phyloP scores from a whole-genome alignment of 2,113 vertebrate species.

The Pteruthius melanotis region DNA sequence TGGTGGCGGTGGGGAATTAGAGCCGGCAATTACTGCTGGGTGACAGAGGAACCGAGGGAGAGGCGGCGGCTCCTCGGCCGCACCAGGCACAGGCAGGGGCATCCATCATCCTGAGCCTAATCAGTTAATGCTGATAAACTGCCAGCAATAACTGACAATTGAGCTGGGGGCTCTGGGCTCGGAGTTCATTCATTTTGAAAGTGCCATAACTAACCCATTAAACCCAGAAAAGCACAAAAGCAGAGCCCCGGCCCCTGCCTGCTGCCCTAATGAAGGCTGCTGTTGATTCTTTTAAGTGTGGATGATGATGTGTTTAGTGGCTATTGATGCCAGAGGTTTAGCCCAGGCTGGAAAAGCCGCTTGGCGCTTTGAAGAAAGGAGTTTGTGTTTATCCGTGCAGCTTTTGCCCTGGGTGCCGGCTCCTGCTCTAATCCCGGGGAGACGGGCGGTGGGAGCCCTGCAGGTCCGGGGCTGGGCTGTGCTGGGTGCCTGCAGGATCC shows the following conservation, averaged over 20 bases:
- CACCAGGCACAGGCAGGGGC: conserved; percentile 49
- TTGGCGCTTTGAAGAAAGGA: not conserved
- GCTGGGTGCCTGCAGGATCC: fast-evolving
- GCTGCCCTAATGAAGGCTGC: conserved; percentile 10
- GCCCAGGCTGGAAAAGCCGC: not conserved
- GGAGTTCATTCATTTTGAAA: conserved; percentile 72
- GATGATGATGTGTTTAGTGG: conserved; percentile 29
- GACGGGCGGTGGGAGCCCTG: fast-evolving
- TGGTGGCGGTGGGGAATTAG: not conserved
- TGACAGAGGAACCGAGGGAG: not conserved
- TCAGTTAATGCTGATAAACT: conserved; percentile 81
- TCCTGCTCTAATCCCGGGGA: fast-evolving
- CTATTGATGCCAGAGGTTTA: conserved; percentile 15
- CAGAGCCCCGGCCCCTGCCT: conserved; percentile 22
- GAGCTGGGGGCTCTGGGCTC: conserved; percentile 45
- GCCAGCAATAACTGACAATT: conserved; percentile 80
- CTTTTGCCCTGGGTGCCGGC: not conserved
- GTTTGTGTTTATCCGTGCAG: not conserved
- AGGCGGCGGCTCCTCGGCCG: not conserved
- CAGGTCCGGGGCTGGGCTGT: fast-evolving
- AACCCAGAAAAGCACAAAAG: not conserved
- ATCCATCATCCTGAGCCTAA: conserved; percentile 76
- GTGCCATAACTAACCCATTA: conserved; percentile 56
- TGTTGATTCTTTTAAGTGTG: conserved; percentile 29
- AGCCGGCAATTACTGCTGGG: conserved; percentile 25